phyloP scores from a whole-genome alignment of 2,888 invertebrate genomes.

The Lasioglossum oenotherae region DNA sequence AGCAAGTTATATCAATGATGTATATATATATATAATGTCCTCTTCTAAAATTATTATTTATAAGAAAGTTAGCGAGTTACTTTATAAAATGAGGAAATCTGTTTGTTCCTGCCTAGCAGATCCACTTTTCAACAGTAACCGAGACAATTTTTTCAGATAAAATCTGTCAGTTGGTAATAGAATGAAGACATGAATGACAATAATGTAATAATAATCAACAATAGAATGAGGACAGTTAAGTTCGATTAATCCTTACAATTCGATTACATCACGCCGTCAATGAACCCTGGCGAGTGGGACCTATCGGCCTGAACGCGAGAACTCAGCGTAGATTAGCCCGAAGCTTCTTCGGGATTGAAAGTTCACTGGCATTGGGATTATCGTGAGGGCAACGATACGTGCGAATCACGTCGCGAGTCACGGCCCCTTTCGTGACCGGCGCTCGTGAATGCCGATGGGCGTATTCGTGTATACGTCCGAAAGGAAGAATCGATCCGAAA shows the following conservation, averaged over 20 bases:
- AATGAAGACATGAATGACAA: no score
- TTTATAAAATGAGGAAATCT: no score
- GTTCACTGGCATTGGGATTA: conserved; percentile 78
- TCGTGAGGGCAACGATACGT: conserved; percentile 77
- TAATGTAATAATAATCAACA: no score
- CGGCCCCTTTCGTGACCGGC: conserved; percentile 79
- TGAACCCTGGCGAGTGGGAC: conserved; percentile 44
- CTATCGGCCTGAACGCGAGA: conserved; percentile 61
- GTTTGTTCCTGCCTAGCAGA: no score
- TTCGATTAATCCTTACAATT: conserved; percentile 18
- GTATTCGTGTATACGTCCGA: conserved; percentile 76
- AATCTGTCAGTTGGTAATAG: no score
- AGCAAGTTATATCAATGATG: not conserved
- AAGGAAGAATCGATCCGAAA: conserved; percentile 69
- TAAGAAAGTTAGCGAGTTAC: no score
- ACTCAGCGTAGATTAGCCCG: conserved; percentile 63
- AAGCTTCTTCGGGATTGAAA: conserved; percentile 72
- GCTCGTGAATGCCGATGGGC: conserved; percentile 80
- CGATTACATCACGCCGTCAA: conserved; percentile 25
- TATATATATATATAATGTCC: not conserved
- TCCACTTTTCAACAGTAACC: no score
- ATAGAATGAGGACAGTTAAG: not conserved
- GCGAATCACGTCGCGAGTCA: conserved; percentile 79
- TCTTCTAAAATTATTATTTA: no score
- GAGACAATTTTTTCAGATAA: no score